Evolutionary conservation across 2,888 invertebrate species (phyloP).

Genomic region (Rotaria magnacalcarata): DNA sequence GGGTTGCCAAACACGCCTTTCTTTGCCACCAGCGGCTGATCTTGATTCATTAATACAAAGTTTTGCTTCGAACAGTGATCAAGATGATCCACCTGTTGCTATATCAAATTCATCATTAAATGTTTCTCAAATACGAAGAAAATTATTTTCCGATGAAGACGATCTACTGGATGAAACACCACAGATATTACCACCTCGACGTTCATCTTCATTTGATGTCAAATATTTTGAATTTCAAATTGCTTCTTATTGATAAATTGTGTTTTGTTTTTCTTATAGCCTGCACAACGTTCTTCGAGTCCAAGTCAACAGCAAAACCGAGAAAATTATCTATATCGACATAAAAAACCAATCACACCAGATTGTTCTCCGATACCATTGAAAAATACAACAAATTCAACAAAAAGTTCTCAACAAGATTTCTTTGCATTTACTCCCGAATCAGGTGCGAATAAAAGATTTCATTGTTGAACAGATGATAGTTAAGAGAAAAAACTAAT

Average conservation of each 20-base stretch:
- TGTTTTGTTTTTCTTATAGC: background rate
- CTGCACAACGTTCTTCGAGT: background rate
- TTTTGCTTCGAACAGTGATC: background rate
- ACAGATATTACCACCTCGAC: background rate
- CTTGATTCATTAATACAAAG: constrained; percentile 29
- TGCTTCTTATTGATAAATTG: too few species aligned
- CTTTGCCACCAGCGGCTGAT: background rate
- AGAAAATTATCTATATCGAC: background rate
- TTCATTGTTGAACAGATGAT: too few species aligned
- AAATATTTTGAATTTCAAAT: background rate
- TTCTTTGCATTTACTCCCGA: background rate
- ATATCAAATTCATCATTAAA: constrained; percentile 20
- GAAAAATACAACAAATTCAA: background rate
- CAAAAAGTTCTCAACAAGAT: background rate
- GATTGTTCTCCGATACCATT: constrained; percentile 11
- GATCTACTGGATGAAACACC: background rate
- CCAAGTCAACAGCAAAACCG: constrained; percentile 9
- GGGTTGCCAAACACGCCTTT: constrained; percentile 32
- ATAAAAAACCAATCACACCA: background rate
- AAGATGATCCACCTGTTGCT: too few species aligned
- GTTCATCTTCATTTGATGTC: background rate
- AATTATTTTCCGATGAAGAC: constrained; percentile 14
- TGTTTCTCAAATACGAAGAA: constrained; percentile 21
- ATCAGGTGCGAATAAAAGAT: background rate
- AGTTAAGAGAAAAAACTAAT: too few species aligned